These are phyloP conservation scores for Ecliptopera silaceata DNA, from an alignment of 2,888 invertebrate species.

Conservation along the genomic window DNA sequence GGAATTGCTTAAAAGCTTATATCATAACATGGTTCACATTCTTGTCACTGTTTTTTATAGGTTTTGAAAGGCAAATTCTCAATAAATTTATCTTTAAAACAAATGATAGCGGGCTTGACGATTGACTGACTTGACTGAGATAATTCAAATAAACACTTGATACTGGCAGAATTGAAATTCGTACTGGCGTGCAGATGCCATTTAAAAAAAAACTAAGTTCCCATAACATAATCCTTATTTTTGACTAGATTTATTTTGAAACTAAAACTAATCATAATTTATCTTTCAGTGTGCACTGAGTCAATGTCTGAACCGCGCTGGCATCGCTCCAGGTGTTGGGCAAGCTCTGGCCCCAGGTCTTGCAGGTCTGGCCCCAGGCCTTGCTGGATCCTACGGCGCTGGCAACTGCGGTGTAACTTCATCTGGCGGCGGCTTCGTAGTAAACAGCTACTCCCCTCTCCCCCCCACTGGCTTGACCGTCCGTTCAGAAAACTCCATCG, in stretches of 20 bases:
- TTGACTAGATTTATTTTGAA: neutral
- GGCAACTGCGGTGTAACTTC: conserved; percentile 9
- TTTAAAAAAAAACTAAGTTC: too few species aligned
- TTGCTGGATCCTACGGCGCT: conserved; percentile 8
- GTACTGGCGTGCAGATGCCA: too few species aligned
- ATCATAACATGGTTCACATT: too few species aligned
- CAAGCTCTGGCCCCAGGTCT: conserved; percentile 1
- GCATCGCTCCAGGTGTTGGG: neutral
- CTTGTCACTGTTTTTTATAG: too few species aligned
- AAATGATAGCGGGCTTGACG: too few species aligned
- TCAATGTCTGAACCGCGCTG: conserved; percentile 10
- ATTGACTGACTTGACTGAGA: too few species aligned
- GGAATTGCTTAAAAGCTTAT: too few species aligned
- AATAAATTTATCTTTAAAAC: too few species aligned
- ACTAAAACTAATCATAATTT: neutral
- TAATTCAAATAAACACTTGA: too few species aligned
- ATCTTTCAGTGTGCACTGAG: conserved; percentile 15
- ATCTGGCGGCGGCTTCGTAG: conserved; percentile 19
- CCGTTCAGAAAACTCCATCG: conserved; percentile 30
- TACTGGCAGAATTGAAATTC: too few species aligned
- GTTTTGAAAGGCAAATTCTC: too few species aligned
- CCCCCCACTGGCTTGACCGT: conserved; percentile 25
- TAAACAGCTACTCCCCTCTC: conserved; percentile 22
- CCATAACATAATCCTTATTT: too few species aligned
- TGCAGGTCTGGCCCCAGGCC: neutral